Evolutionary conservation across 2,113 vertebrate species (phyloP), one percentile per base, ranked within the genome.

Genomic region (Planiliza haematocheilus): DNA sequence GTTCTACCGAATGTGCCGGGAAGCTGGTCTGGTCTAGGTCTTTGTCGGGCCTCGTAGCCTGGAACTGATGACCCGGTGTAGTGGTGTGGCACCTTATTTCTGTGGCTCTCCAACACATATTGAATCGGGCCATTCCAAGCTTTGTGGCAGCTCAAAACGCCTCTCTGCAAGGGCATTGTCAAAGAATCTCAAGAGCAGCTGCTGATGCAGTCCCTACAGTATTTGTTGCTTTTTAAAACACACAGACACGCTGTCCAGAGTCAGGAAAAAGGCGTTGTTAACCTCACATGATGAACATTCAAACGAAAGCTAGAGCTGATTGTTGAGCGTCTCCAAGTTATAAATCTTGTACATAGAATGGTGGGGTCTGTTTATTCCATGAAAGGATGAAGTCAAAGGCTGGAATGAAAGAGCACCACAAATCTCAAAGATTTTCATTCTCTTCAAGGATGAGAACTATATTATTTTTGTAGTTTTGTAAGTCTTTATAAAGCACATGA

Each of bases 1-100:
- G 41, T 99, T 99, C 87, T 97, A 96, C 80, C 90, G 91, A 60
- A 95, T 99, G 94, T 95, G 95, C 59, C 90, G 95, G 82, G 97
- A 98, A 88, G 96, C 97, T 0, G 94, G 96, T 42, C 91, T 98
- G 39, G 88, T 90, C 24, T 97, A 94, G 94, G 17, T 7, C 58
- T 36, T 3, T 8, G 5, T 1, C 13, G 52, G 59, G 34, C 52
- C 18, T 60, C 14, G 1, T 41, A 39, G 18, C 34, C 13, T 38
- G 55, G 34, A 84, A 68, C 68, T 66, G 61, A 74, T 59, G 61
- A 50, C 51, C 59, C 77, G 62, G 36, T 49, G 52, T 67, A 67
- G 49, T 82, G 37, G 78, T 39, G 61, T 67, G 65, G 87, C 76
- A 74, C 79, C 73, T 75, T 73, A 81, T 66, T 73, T 72, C 64